A percentile compares a stretch with the other conserved stretches of the same genome.
phyloP scores from a whole-genome alignment of 2,797 vertebrate genomes.

The Clarias platycephalus region DNA sequence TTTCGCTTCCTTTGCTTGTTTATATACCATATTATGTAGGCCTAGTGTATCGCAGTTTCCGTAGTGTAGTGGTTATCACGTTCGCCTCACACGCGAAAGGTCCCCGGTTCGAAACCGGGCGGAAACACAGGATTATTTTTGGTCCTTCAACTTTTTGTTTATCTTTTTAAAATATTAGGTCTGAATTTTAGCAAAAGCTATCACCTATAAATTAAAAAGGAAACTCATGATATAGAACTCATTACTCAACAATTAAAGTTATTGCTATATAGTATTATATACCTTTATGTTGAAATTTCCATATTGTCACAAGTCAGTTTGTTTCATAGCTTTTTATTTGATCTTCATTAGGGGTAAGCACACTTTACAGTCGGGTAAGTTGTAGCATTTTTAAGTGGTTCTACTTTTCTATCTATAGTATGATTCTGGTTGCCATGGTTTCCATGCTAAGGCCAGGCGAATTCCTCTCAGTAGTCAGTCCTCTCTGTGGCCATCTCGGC shows the following conservation, averaged over 20 bases:
- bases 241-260: too few relatives aligned
- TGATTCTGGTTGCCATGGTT: not conserved
- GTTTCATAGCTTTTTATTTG: not conserved
- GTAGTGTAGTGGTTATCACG: slow-evolving; percentile 58
- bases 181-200: not conserved
- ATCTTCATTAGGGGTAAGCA: not conserved
- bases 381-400: not conserved
- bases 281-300: not conserved
- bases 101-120: slow-evolving; percentile 55
- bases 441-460: not conserved
- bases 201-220: not conserved
- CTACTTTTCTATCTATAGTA: not conserved
- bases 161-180: not conserved
- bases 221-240: not conserved
- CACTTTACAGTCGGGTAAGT: not conserved
- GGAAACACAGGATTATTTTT: slow-evolving; percentile 25
- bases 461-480: not conserved
- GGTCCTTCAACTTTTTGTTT: not conserved
- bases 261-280: too few relatives aligned
- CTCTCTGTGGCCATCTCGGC: not conserved
- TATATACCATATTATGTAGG: too few relatives aligned
- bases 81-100: slow-evolving; percentile 51
- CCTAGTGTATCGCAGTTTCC: not conserved
- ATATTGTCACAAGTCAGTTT: not conserved
- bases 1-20: too few relatives aligned